Conservation (phyloP, 2,113 vertebrate genomes). For the Stomatorhinus ivindoensis region DNA sequence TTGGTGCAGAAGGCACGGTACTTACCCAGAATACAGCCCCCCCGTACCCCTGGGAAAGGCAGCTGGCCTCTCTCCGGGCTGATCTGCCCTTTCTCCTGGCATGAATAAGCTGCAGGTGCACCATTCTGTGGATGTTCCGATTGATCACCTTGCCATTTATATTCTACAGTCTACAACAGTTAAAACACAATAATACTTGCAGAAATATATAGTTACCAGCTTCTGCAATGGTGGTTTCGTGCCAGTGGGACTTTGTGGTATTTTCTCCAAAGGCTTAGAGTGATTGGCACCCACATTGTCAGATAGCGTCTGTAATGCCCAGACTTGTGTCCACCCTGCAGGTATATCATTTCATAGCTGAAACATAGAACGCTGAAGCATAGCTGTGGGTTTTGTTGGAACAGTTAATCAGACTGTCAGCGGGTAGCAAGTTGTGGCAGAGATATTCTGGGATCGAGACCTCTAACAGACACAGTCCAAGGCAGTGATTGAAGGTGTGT, state of each 20-base stretch:
- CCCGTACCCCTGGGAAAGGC: not conserved
- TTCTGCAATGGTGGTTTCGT: not conserved
- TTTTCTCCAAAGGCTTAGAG: not conserved
- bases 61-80: too few relatives aligned
- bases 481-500: not conserved
- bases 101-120: not conserved
- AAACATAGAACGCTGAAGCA: not conserved
- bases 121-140: not conserved
- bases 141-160: not conserved
- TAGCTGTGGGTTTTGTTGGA: not conserved
- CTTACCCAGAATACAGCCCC: not conserved
- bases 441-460: not conserved
- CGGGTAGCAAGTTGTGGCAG: not conserved
- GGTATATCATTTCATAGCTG: not conserved
- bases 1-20: not conserved
- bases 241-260: not conserved
- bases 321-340: constrained; percentile 3
- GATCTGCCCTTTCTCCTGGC: not conserved
- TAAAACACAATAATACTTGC: not conserved
- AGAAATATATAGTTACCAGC: not conserved
- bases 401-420: not conserved
- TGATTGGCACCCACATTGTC: not conserved
- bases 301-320: not conserved
- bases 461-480: not conserved
- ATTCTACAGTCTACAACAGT: not conserved